Conservation (phyloP, 2,113 vertebrate genomes). For the Caranx ignobilis region DNA sequence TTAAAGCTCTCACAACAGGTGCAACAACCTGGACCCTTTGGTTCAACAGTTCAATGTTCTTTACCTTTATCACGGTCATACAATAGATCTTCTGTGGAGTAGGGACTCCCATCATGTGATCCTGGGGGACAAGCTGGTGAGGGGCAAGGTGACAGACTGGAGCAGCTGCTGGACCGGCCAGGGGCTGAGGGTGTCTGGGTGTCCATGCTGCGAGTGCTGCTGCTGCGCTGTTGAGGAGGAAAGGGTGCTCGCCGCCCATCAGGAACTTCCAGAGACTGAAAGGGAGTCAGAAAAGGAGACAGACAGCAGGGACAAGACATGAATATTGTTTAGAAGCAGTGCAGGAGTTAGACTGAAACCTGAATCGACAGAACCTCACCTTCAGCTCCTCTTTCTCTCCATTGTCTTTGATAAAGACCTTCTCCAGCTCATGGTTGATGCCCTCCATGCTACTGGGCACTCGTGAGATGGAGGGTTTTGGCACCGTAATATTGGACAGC, state of each 20-base stretch:
- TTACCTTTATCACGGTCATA: conserved; percentile 98
- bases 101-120: conserved; percentile 96
- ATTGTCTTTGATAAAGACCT: conserved; percentile 96
- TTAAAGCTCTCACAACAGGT: too few species aligned
- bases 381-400: conserved; percentile 95
- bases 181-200: conserved; percentile 94
- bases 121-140: conserved; percentile 92
- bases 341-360: neutral
- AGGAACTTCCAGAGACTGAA: conserved; percentile 93
- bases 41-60: neutral
- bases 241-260: conserved; percentile 94
- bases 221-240: conserved; percentile 94
- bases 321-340: neutral
- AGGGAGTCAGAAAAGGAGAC: neutral
- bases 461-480: conserved; percentile 94
- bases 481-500: conserved; percentile 93
- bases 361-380: conserved; percentile 75
- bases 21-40: too few species aligned
- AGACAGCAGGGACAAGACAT: neutral
- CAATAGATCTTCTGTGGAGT: conserved; percentile 93
- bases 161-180: conserved; percentile 90
- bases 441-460: conserved; percentile 98
- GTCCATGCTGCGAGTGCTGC: conserved; percentile 91
- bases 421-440: conserved; percentile 98
- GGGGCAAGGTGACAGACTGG: conserved; percentile 92